Base-by-base conservation (phyloP, 2,113 vertebrate species). In the Aspidoscelis tigris region DNA sequence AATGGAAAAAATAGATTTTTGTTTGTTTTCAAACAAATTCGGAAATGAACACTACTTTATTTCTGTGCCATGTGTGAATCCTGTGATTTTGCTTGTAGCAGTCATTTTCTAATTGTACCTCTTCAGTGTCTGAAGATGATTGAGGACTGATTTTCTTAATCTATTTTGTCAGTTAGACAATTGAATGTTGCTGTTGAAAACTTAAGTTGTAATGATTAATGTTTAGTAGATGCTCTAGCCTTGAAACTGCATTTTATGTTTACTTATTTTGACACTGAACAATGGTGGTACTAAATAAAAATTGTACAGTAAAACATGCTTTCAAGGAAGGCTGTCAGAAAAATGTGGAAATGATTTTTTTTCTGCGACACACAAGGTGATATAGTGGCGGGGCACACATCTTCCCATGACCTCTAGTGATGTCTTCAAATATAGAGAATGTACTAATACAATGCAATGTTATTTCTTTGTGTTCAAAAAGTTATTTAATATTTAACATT, bases 391-490 rank as follows among this genome's bases (percentile, higher is more conserved):
- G 68, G 18, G 18, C 7, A 22, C 58, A 39, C 26, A 2, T 78
- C 66, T 58, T 71, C 47, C 61, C 20, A 18, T 73, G 76, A 20
- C 26, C 53, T 44, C 26, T 41, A 11, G 39, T 16, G 21, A 12
- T 6, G n/a, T n/a, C 41, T n/a, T 71, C n/a, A 71, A 78, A 71
- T 61, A 8, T n/a, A 78, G 39, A 33, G 58, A 33, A 21, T 6
- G 47, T 50, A 50, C 64, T 71, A 47, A 64, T 41, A 71, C 22
- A 18, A 21, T 93, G 2, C 77, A 90, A 50, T 71, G 74, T 80
- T 75, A 7, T 64, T 20, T 87, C 88, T 90, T 70, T 89, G 20
- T 44, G 1, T 88, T 92, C 66, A 22, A 91, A 88, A 92, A 75
- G 33, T 87, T 76, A 24, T 71, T 83, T 66, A 33, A 61, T 78